Base-by-base conservation (phyloP, 2,113 vertebrate genomes). In the Toxostoma redivivum region DNA sequence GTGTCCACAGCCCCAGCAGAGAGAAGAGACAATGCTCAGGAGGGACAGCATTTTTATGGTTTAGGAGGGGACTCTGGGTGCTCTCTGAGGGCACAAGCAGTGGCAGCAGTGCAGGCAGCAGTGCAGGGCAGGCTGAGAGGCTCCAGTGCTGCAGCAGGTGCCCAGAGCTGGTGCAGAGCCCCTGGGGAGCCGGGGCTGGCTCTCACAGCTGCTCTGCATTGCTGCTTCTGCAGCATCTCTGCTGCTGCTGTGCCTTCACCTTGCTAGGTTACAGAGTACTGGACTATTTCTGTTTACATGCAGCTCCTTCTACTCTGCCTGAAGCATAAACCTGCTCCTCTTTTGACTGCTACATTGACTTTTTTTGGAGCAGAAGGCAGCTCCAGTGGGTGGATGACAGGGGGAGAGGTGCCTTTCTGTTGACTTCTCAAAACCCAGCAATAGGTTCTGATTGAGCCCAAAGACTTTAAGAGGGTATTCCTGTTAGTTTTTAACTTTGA, bases 151-250 rank as follows among this genome's bases (percentile, higher is more conserved):
- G 28, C 57, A 45, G 21, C 44, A 35, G 47, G 28, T 8, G 33
- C 15, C 6, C 30, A 16, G 33, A 18, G 40, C 0, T 35, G 35
- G 16, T 28, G 33, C 47, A 31, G 8, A n/a, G 15, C 33, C 67
- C 10, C 0, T 8, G 62, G 10, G 47, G 25, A 65, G 17, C 12
- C 33, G 0, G 12, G 50, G 17, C 3, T 3, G 38, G 9, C 31
- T 69, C 50, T 4, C 14, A 3, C 15, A 47, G n/a, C 58, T 31
- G 47, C 22, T 37, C 47, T 62, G 54, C 14, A 0, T 15, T 53
- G 22, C 3, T 37, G n/a, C 23, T 56, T 21, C 76, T 21, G 0
- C 45, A 2, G 7, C 4, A n/a, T 7, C 69, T 84, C 25, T 38
- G 44, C 44, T 77, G 0, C 28, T 45, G 2, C 5, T 54, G 61